Conservation (phyloP, 2,113 vertebrate species). For the Vulpes lagopus region DNA sequence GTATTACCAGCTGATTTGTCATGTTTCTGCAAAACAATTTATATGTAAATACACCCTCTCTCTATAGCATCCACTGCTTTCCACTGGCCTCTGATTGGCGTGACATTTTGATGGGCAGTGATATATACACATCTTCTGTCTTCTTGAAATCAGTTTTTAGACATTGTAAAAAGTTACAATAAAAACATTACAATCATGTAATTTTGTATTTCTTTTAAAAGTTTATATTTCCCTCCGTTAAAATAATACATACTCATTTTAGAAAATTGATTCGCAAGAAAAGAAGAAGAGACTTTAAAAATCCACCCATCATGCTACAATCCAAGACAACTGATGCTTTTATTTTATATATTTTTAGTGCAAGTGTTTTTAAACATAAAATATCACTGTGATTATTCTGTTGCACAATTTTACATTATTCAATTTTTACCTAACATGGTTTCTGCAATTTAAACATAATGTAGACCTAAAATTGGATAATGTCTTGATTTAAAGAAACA, state of each 20-base stretch:
- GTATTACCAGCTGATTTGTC: conserved; percentile 29
- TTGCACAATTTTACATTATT: conserved; percentile 35
- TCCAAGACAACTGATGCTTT: neutral
- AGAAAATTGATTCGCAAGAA: conserved; percentile 54
- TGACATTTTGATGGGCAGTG: conserved; percentile 57
- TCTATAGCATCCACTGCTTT: neutral
- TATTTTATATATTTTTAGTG: neutral
- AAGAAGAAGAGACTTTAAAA: conserved; percentile 48
- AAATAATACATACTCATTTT: conserved; percentile 35
- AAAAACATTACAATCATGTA: neutral
- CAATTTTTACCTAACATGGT: conserved; percentile 8
- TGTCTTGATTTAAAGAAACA: conserved; percentile 39
- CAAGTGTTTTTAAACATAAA: conserved; percentile 22
- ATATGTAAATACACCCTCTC: conserved; percentile 71
- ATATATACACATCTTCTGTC: neutral
- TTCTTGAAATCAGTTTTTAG: conserved; percentile 34
- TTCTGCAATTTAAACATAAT: conserved; percentile 50
- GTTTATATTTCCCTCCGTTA: neutral
- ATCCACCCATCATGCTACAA: neutral
- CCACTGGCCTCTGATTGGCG: conserved; percentile 8
- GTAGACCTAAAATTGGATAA: conserved; percentile 7
- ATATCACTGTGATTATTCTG: conserved; percentile 7
- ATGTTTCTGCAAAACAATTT: conserved; percentile 75
- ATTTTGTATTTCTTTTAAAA: conserved; percentile 44
- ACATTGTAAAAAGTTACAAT: neutral